Evolutionary conservation across 2,797 vertebrate species (phyloP), one percentile per base, ranked within the genome.

Genomic region (Schizopygopsis malacanthus): DNA sequence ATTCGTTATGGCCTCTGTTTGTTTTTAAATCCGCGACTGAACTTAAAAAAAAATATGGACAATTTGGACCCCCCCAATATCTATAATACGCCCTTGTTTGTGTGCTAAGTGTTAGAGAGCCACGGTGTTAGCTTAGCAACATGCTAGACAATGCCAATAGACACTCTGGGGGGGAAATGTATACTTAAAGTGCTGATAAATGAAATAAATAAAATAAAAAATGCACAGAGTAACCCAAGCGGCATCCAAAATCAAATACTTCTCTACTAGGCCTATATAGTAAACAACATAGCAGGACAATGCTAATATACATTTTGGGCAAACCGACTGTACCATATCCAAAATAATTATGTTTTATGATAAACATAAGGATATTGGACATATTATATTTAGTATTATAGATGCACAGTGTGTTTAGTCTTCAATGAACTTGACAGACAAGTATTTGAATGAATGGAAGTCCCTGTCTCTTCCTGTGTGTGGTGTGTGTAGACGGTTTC

Each of bases 401-500:
- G 37, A 59, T 39, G 45, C 41, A 59, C 22, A 59, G 37, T 59
- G 22, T 71, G 6, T 59, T 82, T 45, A 72, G 22, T 82, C 15
- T 43, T 72, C 56, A 63, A 20, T 81, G 20, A 70, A 81, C 47
- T 39, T 41, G 79, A 70, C 12, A 69, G 79, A 61, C 22, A 25
- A 28, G 52, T 0, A 39, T 75, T 52, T 52, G 18, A 39, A 56
- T 81, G 61, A 45, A 65, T 80, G 78, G n/a, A 65, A 22, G 65
- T 79, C 59, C 56, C 45, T 69, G 45, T 79, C 54, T 79, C 54
- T 61, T 79, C 37, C 76, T 81, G 47, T 81, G 47, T 82, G 54
- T 82, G 52, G 70, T 82, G 54, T 73, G 43, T 72, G 54, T 73
- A 63, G 70, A 83, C 2, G 43, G 37, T 73, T 80, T 80, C 76